Conservation (phyloP, 2,113 vertebrate genomes). For the Psittacula cyanocephala region DNA sequence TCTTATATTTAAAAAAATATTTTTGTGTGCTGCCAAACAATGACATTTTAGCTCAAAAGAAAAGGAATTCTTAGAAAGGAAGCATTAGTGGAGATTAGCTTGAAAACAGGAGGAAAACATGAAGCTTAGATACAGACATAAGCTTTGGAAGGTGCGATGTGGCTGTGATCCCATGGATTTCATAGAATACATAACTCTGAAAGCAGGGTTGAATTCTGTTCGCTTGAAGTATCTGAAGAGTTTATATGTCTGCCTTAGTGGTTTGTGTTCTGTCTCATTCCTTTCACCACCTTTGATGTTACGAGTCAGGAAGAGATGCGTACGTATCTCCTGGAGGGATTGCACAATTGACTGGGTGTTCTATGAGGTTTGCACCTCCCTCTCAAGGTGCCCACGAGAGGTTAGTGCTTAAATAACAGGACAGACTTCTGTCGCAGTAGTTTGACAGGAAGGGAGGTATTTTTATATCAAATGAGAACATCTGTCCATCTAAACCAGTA, state of each 20-base stretch:
- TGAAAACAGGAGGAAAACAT: neutral
- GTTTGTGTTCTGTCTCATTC: neutral
- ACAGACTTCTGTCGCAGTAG: neutral
- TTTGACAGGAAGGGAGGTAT: neutral
- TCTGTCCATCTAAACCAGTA: neutral
- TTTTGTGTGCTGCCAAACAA: neutral
- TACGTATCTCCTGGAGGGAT: neutral
- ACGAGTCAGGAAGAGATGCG: neutral
- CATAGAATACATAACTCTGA: neutral
- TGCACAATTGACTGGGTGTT: neutral
- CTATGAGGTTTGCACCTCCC: neutral
- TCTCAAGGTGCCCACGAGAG: neutral
- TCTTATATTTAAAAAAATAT: neutral
- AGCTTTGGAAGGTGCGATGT: neutral
- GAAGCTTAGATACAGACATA: neutral
- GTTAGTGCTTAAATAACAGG: neutral
- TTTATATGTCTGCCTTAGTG: neutral
- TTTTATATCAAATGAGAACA: neutral
- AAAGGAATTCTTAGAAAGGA: neutral
- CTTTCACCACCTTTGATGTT: neutral
- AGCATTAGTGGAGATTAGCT: neutral
- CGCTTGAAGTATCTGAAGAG: neutral
- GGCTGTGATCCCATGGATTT: neutral
- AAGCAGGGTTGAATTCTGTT: neutral
- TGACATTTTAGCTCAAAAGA: rapidly evolving